Percentiles rank a stretch among this genome's conserved stretches.
Evolutionary conservation across 1,140 invertebrate genomes (phyloP).

Genomic region (Apis laboriosa): DNA sequence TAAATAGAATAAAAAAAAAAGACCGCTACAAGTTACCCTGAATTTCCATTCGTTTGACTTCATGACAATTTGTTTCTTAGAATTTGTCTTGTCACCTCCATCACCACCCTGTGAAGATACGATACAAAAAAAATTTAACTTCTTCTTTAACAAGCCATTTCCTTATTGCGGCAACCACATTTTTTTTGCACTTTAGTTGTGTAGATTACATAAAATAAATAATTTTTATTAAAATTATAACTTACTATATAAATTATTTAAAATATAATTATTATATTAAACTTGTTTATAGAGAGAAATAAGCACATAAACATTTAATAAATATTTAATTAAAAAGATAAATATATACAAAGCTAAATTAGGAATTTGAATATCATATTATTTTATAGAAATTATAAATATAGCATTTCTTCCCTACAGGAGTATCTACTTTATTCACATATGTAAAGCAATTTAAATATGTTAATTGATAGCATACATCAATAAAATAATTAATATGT

Average conservation of each 20-base stretch:
- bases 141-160: conserved; percentile 42
- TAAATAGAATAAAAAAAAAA: conserved; percentile 70
- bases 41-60: conserved; percentile 91
- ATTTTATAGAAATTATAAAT: background rate
- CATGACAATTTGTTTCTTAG: conserved; percentile 81
- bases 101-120: conserved; percentile 82
- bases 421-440: conserved; percentile 32
- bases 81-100: conserved; percentile 80
- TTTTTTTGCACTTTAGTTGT: background rate
- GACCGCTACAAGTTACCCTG: conserved; percentile 84
- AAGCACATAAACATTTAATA: background rate
- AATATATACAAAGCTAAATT: background rate
- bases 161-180: background rate
- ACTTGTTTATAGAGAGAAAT: conserved; percentile 13
- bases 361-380: background rate
- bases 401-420: background rate
- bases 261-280: conserved; percentile 18
- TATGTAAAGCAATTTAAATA: conserved; percentile 26
- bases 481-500: conserved; percentile 6
- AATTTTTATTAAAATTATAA: background rate
- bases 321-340: background rate
- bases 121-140: conserved; percentile 69
- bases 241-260: background rate
- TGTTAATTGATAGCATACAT: conserved; percentile 46
- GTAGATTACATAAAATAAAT: conserved; percentile 11